These are phyloP conservation scores for Caenorhabditis sulstoni DNA, from an alignment of 2,888 invertebrate species.

Conservation along the genomic window DNA sequence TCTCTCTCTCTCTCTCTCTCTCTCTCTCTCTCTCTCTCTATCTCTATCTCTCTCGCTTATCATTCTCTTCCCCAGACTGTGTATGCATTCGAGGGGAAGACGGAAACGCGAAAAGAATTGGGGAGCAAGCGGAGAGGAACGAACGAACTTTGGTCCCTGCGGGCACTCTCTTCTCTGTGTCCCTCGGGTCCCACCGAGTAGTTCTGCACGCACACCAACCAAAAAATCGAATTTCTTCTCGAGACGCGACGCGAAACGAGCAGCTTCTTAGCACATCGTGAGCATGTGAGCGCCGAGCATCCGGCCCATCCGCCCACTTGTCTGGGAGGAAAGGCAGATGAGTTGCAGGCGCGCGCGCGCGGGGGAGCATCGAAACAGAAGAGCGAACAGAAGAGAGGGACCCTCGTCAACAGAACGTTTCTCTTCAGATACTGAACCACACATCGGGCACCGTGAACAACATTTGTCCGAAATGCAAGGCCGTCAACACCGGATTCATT, in stretches of 20 bases:
- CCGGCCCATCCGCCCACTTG: not conserved
- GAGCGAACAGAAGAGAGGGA: too few species aligned
- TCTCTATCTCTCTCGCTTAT: too few species aligned
- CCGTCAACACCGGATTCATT: too few species aligned
- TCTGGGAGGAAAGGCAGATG: not conserved
- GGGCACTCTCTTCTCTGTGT: not conserved
- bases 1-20: not conserved
- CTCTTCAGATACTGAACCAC: too few species aligned
- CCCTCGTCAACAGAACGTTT: too few species aligned
- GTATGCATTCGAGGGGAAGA: not conserved
- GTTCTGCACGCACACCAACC: constrained; percentile 37
- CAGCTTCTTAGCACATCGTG: constrained; percentile 37
- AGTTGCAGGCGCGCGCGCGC: not conserved
- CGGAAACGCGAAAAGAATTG: not conserved
- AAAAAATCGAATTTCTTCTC: constrained; percentile 41
- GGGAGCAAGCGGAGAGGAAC: not conserved
- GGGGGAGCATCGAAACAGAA: constrained; percentile 25
- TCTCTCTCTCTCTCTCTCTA: not conserved
- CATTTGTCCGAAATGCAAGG: too few species aligned
- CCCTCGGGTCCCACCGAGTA: constrained; percentile 30
- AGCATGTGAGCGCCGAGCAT: constrained; percentile 25
- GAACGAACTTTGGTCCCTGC: constrained; percentile 35
- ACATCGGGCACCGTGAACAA: too few species aligned
- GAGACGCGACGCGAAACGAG: not conserved
- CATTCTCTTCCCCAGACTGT: too few species aligned